Evolutionary conservation across 2,797 vertebrate species (phyloP), one percentile per base, ranked within the genome.

Genomic region (Steatocranus sp.): DNA sequence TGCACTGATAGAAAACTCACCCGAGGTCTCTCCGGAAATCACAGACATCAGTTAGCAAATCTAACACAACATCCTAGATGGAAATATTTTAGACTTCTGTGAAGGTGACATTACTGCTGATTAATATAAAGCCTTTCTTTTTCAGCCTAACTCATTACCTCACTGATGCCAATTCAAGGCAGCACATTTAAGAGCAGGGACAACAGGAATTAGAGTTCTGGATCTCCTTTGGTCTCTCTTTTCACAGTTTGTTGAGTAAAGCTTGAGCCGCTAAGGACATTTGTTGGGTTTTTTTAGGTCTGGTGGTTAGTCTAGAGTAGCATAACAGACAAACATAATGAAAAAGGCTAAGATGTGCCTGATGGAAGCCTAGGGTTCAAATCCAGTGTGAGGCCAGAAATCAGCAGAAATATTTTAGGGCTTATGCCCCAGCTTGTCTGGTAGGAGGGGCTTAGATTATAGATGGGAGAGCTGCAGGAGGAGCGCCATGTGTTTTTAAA

Each of bases 71-170:
- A 49, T 49, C 68, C 66, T 46, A 18, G 15, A 70, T 12, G 41
- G 15, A 48, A 48, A 27, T 73, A 73, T 12, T 0, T 0, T 48
- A 18, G 23, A 11, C 23, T 30, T 73, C 10, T 48, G 4, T 73
- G 41, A n/a, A 73, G 66, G 41, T 48, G 25, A 27, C 25, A 30
- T 48, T 48, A 48, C 12, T 49, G 68, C 41, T 32, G 43, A 73
- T n/a, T 49, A 27, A 32, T n/a, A 8, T 32, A 34, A 32, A 30
- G 27, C 6, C 3, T 56, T 56, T 56, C 8, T 46, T 46, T 70
- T 46, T 70, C 15, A 46, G 23, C 43, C 66, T 30, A 8, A 48
- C 15, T 73, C 43, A 1, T 68, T 27, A 43, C 61, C 61, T 68
- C 14, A 68, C 14, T 30, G 10, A 30, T 30, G 43, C 43, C 68